These are phyloP conservation scores for Pristiophorus japonicus DNA, from an alignment of 2,113 vertebrate genomes.

Conservation along the genomic window DNA sequence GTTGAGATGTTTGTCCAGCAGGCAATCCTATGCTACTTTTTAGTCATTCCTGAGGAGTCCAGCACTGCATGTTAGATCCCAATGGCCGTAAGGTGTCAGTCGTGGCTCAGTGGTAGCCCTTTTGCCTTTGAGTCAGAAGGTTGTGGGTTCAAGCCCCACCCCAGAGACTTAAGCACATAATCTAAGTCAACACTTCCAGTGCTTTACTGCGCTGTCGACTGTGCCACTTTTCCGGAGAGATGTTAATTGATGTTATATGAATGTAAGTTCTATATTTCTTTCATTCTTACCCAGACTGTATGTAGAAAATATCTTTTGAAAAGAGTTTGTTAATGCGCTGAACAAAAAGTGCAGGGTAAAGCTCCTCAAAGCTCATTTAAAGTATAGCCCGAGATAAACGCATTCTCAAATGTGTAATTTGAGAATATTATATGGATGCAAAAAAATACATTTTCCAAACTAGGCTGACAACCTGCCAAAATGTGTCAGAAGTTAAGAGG, in stretches of 20 bases:
- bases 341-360: neutral
- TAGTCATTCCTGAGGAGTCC: neutral
- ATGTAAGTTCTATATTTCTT: neutral
- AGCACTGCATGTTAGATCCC: neutral
- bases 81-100: neutral
- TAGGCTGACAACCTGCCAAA: conserved; percentile 25
- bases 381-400: conserved; percentile 17
- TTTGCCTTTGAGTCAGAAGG: neutral
- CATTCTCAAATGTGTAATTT: conserved; percentile 33
- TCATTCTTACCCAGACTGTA: neutral
- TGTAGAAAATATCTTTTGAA: neutral
- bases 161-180: neutral
- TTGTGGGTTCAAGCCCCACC: neutral
- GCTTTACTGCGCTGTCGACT: neutral
- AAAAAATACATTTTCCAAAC: conserved; percentile 27
- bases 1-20: neutral
- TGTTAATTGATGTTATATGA: neutral
- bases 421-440: conserved; percentile 31
- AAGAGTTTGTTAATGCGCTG: neutral
- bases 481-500: conserved; percentile 34
- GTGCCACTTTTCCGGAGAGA: no score
- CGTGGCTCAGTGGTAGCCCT: neutral
- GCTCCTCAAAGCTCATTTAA: conserved; percentile 9
- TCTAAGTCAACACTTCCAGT: neutral
- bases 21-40: neutral